Evolutionary conservation across 2,113 vertebrate species (phyloP).

Genomic region (Corythaixoides concolor): DNA sequence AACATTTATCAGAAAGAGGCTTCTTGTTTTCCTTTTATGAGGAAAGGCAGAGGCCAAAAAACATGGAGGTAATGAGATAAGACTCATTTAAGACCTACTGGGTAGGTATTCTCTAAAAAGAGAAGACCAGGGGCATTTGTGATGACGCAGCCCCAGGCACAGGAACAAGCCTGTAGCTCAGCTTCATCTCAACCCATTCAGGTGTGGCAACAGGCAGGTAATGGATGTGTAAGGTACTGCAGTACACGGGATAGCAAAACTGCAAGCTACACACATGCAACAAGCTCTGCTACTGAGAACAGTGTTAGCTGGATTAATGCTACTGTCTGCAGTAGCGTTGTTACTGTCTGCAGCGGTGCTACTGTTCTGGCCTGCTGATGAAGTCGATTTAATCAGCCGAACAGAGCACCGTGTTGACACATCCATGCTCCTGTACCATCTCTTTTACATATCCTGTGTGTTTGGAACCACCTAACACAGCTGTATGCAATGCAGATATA

Average conservation of each 20-base stretch:
- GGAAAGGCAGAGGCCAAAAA: background rate
- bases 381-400: background rate
- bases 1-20: background rate
- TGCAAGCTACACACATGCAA: rapidly evolving
- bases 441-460: rapidly evolving
- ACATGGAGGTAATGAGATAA: background rate
- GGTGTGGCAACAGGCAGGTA: background rate
- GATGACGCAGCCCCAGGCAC: background rate
- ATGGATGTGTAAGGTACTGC: background rate
- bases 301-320: background rate
- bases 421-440: background rate
- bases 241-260: rapidly evolving
- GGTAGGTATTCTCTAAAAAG: background rate
- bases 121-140: background rate
- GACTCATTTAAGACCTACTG: background rate
- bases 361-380: background rate
- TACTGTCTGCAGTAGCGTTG: background rate
- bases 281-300: background rate
- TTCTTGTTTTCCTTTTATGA: background rate
- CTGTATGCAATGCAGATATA: rapidly evolving
- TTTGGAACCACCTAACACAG: background rate
- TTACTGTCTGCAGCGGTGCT: background rate
- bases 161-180: background rate
- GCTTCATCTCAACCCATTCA: background rate
- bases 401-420: background rate